A percentile compares a stretch with the other conserved stretches of the same genome.
These are phyloP conservation scores for Anguilla rostrata DNA, from an alignment of 2,113 vertebrate genomes.

Conservation along the genomic window DNA sequence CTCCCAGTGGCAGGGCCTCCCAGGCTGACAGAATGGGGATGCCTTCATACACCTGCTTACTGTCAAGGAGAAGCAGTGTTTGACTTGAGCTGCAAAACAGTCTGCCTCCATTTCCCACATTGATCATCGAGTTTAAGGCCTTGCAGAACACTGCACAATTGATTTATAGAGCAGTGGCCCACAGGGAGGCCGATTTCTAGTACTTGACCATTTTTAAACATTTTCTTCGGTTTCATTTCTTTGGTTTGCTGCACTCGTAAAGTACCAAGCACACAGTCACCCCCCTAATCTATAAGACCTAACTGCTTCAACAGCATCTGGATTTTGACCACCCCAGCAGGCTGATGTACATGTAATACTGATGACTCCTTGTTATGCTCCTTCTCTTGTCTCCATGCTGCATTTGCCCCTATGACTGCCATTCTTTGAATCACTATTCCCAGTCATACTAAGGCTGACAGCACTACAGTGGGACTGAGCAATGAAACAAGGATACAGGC, in stretches of 20 bases:
- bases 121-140: background rate
- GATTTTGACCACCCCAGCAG: background rate
- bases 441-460: background rate
- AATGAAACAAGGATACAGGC: constrained; percentile 82
- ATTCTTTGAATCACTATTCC: background rate
- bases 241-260: background rate
- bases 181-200: background rate
- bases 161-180: background rate
- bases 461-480: background rate
- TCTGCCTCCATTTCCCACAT: background rate
- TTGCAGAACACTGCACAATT: background rate
- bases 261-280: background rate
- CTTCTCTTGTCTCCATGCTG: background rate
- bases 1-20: constrained; percentile 92
- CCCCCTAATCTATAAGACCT: no score
- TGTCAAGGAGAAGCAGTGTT: constrained; percentile 51
- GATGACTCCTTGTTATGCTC: no score
- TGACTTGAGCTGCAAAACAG: background rate
- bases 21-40: constrained; percentile 90
- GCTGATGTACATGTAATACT: no score
- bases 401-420: background rate
- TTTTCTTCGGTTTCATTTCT: background rate
- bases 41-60: constrained; percentile 87
- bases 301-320: background rate
- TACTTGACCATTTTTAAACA: background rate